phyloP scores from a whole-genome alignment of 35 echinoderm and acorn worm species.

The Hemicentrotus pulcherrimus region DNA sequence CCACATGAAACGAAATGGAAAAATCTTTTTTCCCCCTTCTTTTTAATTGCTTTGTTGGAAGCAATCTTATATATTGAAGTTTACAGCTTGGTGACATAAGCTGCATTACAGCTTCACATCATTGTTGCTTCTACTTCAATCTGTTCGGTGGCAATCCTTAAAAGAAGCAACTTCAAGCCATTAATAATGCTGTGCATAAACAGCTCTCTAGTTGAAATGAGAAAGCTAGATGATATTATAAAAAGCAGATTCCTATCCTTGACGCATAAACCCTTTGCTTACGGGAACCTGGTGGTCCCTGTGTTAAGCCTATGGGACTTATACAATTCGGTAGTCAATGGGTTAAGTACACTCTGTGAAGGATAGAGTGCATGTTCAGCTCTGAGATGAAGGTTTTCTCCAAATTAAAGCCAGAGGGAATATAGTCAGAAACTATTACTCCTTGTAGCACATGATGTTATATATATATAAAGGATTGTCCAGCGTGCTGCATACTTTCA shows the following conservation, averaged over 20 bases:
- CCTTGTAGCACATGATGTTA: not conserved
- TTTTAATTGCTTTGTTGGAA: not conserved
- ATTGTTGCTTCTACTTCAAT: not conserved
- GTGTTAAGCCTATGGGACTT: no score
- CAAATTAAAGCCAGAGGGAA: not conserved
- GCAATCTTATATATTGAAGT: not conserved
- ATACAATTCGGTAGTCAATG: no score
- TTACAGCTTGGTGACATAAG: not conserved
- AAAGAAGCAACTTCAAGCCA: not conserved
- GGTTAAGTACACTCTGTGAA: not conserved
- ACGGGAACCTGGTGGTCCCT: no score
- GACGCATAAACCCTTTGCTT: no score
- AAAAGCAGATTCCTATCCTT: not conserved
- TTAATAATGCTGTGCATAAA: not conserved
- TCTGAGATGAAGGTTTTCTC: not conserved
- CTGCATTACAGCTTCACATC: not conserved
- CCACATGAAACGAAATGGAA: not conserved
- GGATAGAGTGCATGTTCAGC: not conserved
- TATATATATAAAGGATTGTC: not conserved
- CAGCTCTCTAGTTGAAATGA: not conserved
- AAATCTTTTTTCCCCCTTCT: no score
- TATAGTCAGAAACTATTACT: conserved; percentile 7
- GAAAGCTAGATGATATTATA: not conserved
- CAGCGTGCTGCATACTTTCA: not conserved
- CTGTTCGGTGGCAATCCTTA: not conserved